These are phyloP conservation scores for Phthorimaea operculella DNA, from an alignment of 1,140 invertebrate genomes.

Conservation along the genomic window DNA sequence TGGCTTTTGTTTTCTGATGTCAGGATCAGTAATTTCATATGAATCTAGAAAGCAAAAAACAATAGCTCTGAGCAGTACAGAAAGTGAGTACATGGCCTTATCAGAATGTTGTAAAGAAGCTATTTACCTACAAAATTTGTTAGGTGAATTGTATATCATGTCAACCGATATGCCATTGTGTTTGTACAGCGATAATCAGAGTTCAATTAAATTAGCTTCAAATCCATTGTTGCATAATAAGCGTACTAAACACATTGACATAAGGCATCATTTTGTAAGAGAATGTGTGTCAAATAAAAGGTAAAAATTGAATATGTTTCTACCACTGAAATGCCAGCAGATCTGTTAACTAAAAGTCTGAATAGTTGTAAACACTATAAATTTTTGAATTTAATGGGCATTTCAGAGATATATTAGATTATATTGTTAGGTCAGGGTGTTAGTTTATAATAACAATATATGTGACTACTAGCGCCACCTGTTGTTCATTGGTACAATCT, in stretches of 20 bases:
- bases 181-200: constrained; percentile 19
- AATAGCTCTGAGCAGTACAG: constrained; percentile 15
- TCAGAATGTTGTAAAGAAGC: constrained; percentile 6
- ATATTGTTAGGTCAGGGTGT: not conserved
- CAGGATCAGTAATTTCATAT: constrained; percentile 28
- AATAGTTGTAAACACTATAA: constrained; percentile 11
- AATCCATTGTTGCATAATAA: constrained; percentile 14
- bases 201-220: constrained; percentile 14
- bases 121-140: constrained; percentile 5
- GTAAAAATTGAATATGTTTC: constrained; percentile 10
- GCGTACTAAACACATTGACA: constrained; percentile 9
- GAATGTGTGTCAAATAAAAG: constrained; percentile 6
- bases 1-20: constrained; percentile 37
- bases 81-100: not conserved
- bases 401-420: not conserved
- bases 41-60: constrained; percentile 16
- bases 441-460: constrained; percentile 2
- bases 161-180: not conserved
- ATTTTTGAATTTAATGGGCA: constrained; percentile 7
- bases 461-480: not conserved
- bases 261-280: constrained; percentile 7
- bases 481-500: no score
- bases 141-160: not conserved
- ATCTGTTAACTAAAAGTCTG: constrained; percentile 15
- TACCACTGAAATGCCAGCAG: constrained; percentile 14